Conservation (phyloP, 1,140 invertebrate species). For the Drosophila nannoptera region DNA sequence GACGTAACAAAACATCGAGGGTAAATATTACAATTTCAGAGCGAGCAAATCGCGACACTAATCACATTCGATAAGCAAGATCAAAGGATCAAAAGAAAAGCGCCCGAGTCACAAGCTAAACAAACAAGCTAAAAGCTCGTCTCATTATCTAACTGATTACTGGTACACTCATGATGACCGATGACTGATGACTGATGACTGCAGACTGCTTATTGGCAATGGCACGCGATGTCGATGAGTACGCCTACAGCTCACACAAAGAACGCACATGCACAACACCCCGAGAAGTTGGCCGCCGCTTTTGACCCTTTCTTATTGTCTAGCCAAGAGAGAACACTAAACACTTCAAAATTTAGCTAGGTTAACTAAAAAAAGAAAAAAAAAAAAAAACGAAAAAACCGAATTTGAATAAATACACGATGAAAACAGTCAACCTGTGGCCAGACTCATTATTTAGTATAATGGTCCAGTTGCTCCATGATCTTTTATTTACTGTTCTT, state of each 20-base stretch:
- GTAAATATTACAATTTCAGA: constrained; percentile 80
- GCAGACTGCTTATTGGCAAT: constrained; percentile 7
- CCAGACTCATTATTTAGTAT: constrained; percentile 48
- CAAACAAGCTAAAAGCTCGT: constrained; percentile 6
- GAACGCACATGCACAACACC: constrained; percentile 34
- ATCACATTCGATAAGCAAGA: constrained; percentile 49
- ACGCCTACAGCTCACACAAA: constrained; percentile 40
- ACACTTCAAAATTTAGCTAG: no score
- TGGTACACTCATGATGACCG: neutral
- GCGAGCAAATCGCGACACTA: constrained; percentile 47
- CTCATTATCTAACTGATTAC: constrained; percentile 7
- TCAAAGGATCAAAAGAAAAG: constrained; percentile 73
- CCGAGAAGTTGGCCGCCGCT: constrained; percentile 55
- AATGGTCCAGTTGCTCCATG: constrained; percentile 32
- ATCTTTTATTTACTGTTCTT: constrained; percentile 26
- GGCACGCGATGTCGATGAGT: constrained; percentile 37
- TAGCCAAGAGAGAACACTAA: constrained; percentile 19
- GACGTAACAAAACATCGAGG: constrained; percentile 81
- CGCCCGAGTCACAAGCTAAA: constrained; percentile 37
- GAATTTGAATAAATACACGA: constrained; percentile 32
- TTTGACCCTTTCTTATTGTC: constrained; percentile 70
- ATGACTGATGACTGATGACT: constrained; percentile 11
- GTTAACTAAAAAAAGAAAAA: constrained; percentile 17
- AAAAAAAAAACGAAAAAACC: constrained; percentile 33
- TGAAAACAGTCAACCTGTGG: neutral